Percentiles rank a stretch among this genome's conserved stretches.
Conservation (phyloP, 2,888 invertebrate genomes). For the Cyrtodaria siliqua region DNA sequence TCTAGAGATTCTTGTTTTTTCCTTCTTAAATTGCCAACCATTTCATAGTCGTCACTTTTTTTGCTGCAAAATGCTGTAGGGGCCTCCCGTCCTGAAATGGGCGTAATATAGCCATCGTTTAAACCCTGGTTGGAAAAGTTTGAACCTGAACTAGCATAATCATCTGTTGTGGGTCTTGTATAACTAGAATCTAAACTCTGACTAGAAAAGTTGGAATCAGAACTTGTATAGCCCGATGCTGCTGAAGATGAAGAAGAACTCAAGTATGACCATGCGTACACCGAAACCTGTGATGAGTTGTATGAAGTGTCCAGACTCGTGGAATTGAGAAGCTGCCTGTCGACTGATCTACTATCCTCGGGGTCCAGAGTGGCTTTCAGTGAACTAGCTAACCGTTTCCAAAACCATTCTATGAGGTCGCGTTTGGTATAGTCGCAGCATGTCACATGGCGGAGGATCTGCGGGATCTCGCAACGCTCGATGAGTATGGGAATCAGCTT, state of each 20-base stretch:
- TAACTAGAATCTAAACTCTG: slow-evolving; percentile 1
- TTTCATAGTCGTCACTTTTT: slow-evolving; percentile 16
- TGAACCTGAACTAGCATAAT: too few species aligned
- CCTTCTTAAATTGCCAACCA: slow-evolving; percentile 13
- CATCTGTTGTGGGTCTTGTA: background rate
- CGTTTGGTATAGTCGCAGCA: slow-evolving; percentile 78
- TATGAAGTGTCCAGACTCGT: slow-evolving; percentile 32
- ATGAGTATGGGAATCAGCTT: slow-evolving; percentile 81
- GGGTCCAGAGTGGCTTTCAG: slow-evolving; percentile 90
- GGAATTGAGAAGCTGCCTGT: slow-evolving; percentile 13
- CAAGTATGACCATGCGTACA: slow-evolving; percentile 36
- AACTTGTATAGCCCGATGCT: background rate
- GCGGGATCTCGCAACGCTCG: slow-evolving; percentile 70
- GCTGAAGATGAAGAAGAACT: slow-evolving; percentile 9
- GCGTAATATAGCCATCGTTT: too few species aligned
- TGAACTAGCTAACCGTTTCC: slow-evolving; percentile 93
- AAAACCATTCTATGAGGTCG: slow-evolving; percentile 87
- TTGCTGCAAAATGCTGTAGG: too few species aligned
- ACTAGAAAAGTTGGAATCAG: slow-evolving; percentile 3
- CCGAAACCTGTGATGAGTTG: slow-evolving; percentile 5
- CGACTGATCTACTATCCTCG: slow-evolving; percentile 18
- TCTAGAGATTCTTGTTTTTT: background rate
- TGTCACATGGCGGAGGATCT: slow-evolving; percentile 76
- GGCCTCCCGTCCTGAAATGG: too few species aligned
- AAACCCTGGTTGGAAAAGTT: too few species aligned